Evolutionary conservation across 2,797 vertebrate species (phyloP), one percentile per base, ranked within the genome.

Genomic region (Alectoris magna): DNA sequence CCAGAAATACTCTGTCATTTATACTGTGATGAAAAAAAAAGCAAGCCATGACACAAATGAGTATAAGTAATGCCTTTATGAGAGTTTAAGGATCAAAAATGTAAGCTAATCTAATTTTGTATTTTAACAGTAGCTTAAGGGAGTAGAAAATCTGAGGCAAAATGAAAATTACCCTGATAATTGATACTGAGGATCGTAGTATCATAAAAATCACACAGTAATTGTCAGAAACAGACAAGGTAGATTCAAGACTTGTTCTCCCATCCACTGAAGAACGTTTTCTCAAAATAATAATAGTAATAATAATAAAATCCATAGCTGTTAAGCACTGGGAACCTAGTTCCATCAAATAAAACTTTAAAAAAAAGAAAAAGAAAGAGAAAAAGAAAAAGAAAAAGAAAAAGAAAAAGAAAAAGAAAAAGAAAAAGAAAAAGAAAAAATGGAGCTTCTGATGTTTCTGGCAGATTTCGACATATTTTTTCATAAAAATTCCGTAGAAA

Each of bases 21-120:
- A 11, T 8, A 3, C 4, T 69, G 23, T n/a, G 16, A 55, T 69
- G 39, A 38, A 26, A 39, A 58, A 22, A 74, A 43, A 60, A 34
- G 39, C 6, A 19, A 26, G 0, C 10, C 1, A 4, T 41, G 19
- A 43, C 7, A 63, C 14, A 44, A 56, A 44, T 19, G 8, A 34
- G 3, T 48, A n/a, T 91, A 60, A 76, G 44, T 17, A 82, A 31
- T 70, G 27, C 6, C 22, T 76, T 92, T 80, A 70, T 15, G 36
- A 77, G 53, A 27, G 23, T 71, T 53, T 64, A 53, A 51, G 89
- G 5, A 34, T 58, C 7, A 56, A 79, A 79, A 71, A 34, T 24
- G 18, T 31, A 44, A 77, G 43, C n/a, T 72, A 55, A 70, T n/a
- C 14, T 15, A 19, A 21, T 38, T 9, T 70, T 62, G 5, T 6